phyloP scores from a whole-genome alignment of 1,140 invertebrate genomes.

The Megalonaias nervosa region DNA sequence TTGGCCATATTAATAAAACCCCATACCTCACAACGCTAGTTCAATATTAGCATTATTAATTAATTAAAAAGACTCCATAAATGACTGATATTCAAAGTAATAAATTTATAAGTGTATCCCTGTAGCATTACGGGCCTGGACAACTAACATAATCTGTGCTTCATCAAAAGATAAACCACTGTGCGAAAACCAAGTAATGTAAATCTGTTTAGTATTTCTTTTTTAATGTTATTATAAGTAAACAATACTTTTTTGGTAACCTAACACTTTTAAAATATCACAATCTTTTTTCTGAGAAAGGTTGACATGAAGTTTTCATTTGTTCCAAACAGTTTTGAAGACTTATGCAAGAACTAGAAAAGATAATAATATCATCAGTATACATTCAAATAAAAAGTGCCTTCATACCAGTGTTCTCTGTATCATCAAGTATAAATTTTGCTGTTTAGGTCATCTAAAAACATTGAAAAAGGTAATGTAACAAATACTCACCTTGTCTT shows the following conservation, averaged over 20 bases:
- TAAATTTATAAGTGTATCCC: conserved; percentile 2
- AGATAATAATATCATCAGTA: conserved; percentile 26
- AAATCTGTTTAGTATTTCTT: conserved; percentile 13
- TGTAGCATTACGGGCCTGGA: conserved; percentile 1
- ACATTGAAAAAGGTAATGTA: conserved; percentile 25
- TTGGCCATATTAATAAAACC: background rate
- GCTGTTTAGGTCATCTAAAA: conserved; percentile 21
- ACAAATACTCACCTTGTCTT: conserved; percentile 26
- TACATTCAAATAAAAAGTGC: conserved; percentile 17
- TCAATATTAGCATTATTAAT: conserved; percentile 5
- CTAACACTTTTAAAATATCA: conserved; percentile 7
- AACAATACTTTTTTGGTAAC: conserved; percentile 3
- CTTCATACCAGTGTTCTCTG: conserved; percentile 1
- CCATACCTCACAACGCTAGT: background rate
- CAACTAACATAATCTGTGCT: conserved; percentile 1
- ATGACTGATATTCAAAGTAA: background rate
- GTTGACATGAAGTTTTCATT: conserved; percentile 15
- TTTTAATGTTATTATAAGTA: background rate
- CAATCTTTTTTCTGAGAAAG: conserved; percentile 5
- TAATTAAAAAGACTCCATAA: background rate
- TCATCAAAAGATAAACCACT: conserved; percentile 3
- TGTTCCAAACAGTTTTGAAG: conserved; percentile 7
- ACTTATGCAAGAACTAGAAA: background rate
- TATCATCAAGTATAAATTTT: background rate
- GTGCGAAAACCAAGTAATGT: conserved; percentile 3